A percentile compares a stretch with the other conserved stretches of the same genome.
Evolutionary conservation across 1,140 invertebrate genomes (phyloP).

Genomic region (Saxidomus purpurata): DNA sequence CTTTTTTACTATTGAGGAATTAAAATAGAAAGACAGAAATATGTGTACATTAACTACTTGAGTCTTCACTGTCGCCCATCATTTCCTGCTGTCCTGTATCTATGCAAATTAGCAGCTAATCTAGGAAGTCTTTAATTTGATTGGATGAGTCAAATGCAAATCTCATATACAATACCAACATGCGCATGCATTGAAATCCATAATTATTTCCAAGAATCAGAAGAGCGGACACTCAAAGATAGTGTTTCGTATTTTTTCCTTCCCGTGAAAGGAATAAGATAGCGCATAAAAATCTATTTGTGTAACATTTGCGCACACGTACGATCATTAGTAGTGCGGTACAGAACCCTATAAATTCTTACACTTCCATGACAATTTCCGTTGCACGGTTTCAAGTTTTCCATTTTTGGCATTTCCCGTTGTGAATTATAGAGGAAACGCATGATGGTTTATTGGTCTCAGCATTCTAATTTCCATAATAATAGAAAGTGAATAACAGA

Average conservation of each 20-base stretch:
- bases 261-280: constrained; percentile 10
- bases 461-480: constrained; percentile 64
- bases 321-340: background rate
- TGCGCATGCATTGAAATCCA: background rate
- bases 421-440: constrained; percentile 58
- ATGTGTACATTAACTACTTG: too few relatives aligned
- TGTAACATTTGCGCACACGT: background rate
- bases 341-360: constrained; percentile 36
- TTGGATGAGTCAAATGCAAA: constrained; percentile 12
- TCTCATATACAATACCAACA: background rate
- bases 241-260: background rate
- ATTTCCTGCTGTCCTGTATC: background rate
- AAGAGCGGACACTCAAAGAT: background rate
- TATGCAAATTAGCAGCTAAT: background rate
- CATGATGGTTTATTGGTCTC: constrained; percentile 56
- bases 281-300: background rate
- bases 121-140: background rate
- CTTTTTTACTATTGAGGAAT: too few relatives aligned
- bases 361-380: constrained; percentile 39
- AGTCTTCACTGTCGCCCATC: too few relatives aligned
- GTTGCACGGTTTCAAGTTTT: constrained; percentile 37
- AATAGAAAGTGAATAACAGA: constrained; percentile 65
- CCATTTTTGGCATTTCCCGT: constrained; percentile 30
- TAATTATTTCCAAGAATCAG: background rate
- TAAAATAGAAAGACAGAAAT: too few relatives aligned